Evolutionary conservation across 1,140 invertebrate species (phyloP).

Genomic region (Drosophila hydei): DNA sequence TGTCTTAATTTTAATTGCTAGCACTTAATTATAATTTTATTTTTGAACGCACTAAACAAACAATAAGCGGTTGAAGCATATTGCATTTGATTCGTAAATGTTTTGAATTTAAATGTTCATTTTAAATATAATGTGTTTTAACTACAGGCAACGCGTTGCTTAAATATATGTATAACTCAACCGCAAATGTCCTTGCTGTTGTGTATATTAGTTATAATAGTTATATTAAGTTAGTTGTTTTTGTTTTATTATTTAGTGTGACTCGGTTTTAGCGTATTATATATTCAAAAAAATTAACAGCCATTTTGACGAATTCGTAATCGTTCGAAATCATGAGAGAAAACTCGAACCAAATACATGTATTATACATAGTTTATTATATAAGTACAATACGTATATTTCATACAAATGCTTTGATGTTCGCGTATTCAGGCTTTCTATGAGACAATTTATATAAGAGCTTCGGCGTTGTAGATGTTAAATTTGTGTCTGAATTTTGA

Average conservation of each 20-base stretch:
- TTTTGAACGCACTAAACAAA: slow-evolving; percentile 59
- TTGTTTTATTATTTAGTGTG: slow-evolving; percentile 15
- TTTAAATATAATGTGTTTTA: slow-evolving; percentile 45
- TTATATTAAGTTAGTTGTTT: slow-evolving; percentile 17
- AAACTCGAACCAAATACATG: slow-evolving; percentile 65
- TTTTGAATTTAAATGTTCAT: slow-evolving; percentile 40
- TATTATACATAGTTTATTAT: slow-evolving; percentile 41
- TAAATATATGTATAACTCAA: slow-evolving; percentile 68
- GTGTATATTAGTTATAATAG: slow-evolving; percentile 2
- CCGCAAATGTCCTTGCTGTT: slow-evolving; percentile 47
- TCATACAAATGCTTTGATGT: slow-evolving; percentile 50
- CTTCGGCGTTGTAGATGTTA: slow-evolving; percentile 11
- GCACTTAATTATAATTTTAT: slow-evolving; percentile 30
- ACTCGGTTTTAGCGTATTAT: slow-evolving; percentile 55
- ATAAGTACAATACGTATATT: slow-evolving; percentile 50
- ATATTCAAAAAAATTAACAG: slow-evolving; percentile 83
- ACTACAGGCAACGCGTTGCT: slow-evolving; percentile 73
- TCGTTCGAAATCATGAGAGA: slow-evolving; percentile 69
- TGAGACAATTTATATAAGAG: slow-evolving; percentile 17
- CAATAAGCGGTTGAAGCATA: slow-evolving; percentile 71
- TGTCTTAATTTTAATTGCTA: slow-evolving; percentile 57
- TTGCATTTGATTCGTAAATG: slow-evolving; percentile 55
- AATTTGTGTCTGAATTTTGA: slow-evolving; percentile 7
- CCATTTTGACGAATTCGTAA: slow-evolving; percentile 84
- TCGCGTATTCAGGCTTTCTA: slow-evolving; percentile 1